Evolutionary conservation across 2,797 vertebrate genomes (phyloP), one percentile per base, ranked within the genome.

Genomic region (Anisognathus igniventris): DNA sequence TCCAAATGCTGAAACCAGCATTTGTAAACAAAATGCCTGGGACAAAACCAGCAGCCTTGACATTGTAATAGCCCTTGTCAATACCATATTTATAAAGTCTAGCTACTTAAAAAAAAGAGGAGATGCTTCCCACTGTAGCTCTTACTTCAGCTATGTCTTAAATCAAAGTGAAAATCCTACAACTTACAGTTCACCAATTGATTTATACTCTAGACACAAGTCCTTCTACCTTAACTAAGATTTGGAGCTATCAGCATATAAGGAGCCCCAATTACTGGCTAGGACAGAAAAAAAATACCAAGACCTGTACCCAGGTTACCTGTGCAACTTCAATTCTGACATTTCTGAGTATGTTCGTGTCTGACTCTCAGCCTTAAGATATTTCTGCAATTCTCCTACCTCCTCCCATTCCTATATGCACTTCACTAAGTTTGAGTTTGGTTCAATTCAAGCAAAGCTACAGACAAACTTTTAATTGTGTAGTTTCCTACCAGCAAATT

Each of bases 321-420:
- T 6, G 8, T 18, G 25, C 54, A 72, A 60, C 31, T 68, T 62
- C 23, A 57, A 18, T 44, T 62, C 13, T 37, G 33, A 56, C 19
- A 50, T 37, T 88, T 67, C 31, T 61, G 37, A 57, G 22, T 24
- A 35, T 13, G 14, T n/a, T 65, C 25, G 16, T 1, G 1, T 19
- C 28, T 22, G 18, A 39, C 18, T 68, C 37, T 47, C 31, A 61
- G 30, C 35, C 60, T 77, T 48, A 51, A 57, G 27, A 19, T 19
- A 60, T 17, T 79, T 48, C 48, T 58, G 30, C n/a, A 28, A 20
- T 33, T 45, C 54, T 81, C 28, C 33, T 53, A 27, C 12, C 24
- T 35, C 18, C 12, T 5, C 6, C 10, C 24, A 19, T 4, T 31
- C 14, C 58, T 22, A 45, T 2, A 72, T 0, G 1, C 7, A 15